phyloP scores from a whole-genome alignment of 1,140 invertebrate species.

The Brachionus koreanus region DNA sequence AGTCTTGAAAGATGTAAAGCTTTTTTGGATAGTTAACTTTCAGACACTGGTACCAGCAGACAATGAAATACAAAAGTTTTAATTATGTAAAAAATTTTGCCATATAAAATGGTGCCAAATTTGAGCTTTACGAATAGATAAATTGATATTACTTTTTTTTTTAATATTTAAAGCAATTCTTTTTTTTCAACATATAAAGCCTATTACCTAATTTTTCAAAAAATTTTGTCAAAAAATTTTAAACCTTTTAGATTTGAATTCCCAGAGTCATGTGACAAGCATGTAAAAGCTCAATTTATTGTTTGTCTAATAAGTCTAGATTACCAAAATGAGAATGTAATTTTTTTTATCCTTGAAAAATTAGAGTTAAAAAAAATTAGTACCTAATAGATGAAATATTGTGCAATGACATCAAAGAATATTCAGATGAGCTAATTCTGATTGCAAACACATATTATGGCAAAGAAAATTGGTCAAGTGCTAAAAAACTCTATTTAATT shows the following conservation, averaged over 20 bases:
- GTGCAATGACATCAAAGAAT: neutral
- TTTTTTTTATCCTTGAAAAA: neutral
- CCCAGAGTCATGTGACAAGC: neutral
- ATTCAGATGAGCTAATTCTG: neutral
- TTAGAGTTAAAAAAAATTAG: neutral
- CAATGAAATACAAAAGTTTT: too few relatives aligned
- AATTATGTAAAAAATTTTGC: too few relatives aligned
- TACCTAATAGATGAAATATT: constrained; percentile 8
- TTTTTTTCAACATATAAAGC: too few relatives aligned
- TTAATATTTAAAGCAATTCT: too few relatives aligned
- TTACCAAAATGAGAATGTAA: neutral
- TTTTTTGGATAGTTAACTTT: too few relatives aligned
- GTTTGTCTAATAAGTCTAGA: constrained; percentile 2
- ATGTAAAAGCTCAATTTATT: constrained; percentile 5
- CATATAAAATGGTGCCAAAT: too few relatives aligned
- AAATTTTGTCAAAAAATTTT: neutral
- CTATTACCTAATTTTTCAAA: neutral
- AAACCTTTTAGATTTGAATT: neutral
- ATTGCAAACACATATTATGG: constrained; percentile 6
- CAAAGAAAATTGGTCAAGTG: neutral
- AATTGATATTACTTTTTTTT: too few relatives aligned
- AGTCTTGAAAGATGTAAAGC: too few relatives aligned
- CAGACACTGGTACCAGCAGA: too few relatives aligned
- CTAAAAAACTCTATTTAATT: constrained; percentile 7
- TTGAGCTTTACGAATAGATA: too few relatives aligned